Evolutionary conservation across 2,113 vertebrate species (phyloP), one percentile per base, ranked within the genome.

Genomic region (Actenoides lindsayi): DNA sequence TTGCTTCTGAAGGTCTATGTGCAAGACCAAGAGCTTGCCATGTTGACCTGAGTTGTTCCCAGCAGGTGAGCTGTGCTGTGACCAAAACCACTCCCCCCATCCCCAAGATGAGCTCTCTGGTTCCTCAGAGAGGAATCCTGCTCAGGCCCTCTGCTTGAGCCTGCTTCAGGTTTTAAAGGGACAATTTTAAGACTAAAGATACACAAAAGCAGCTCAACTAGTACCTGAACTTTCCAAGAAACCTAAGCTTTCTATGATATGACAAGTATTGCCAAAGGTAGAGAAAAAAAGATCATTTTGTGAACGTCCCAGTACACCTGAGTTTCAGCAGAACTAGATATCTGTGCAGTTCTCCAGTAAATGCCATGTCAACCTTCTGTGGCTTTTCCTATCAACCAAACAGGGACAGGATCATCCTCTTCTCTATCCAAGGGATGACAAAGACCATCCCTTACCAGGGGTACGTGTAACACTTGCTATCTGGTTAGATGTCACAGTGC

Each of bases 61-160:
- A 86, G 23, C 46, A 78, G 42, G 13, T 42, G 4, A 21, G 8
- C 14, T 65, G 20, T 25, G 35, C 21, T 42, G 31, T 6, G 33
- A 67, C 24, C 13, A 41, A 56, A 79, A 17, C 8, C 50, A 79
- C 18, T 4, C 1, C 39, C 35, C 51, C 51, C 25, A 53, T 6
- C 28, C 28, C 23, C 1, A 2, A 10, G 21, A 9, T 1, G 13
- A 71, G 30, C 11, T 5, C 21, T 24, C 10, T 83, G 41, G 5
- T 33, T 46, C 46, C 33, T 59, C 25, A 64, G 51, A 31, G 44
- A 83, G 57, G 23, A 57, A n/a, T 24, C 68, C 48, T 37, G 8
- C 33, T 76, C 50, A 78, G 59, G 6, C 24, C 24, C 42, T 70
- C 50, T 83, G 21, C 33, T 17, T 46, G 21, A 53, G 39, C 16